phyloP scores from a whole-genome alignment of 2,888 invertebrate species.

The Scaptomyza cyrtandrae region DNA sequence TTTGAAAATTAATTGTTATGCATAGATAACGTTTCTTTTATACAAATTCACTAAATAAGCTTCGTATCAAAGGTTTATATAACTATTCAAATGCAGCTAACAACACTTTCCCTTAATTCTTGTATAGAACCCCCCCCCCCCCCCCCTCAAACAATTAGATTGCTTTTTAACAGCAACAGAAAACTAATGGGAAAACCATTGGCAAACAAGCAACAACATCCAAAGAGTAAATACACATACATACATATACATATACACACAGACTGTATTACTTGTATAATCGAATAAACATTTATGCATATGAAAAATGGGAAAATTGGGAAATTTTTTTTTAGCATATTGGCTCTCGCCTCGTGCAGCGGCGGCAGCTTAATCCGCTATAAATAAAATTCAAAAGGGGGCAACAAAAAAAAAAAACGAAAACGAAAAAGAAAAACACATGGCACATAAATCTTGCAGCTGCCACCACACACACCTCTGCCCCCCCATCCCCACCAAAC shows the following conservation, averaged over 20 bases:
- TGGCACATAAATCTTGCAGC: conserved; percentile 71
- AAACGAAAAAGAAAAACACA: conserved; percentile 37
- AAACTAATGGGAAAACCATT: conserved; percentile 30
- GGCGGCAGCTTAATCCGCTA: conserved; percentile 37
- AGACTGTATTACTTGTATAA: conserved; percentile 28
- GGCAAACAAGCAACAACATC: conserved; percentile 32
- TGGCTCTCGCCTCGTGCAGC: conserved; percentile 47
- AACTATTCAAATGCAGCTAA: too few species aligned
- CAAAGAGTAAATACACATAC: conserved; percentile 19
- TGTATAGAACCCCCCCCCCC: too few species aligned
- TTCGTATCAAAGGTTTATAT: too few species aligned
- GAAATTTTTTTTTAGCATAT: conserved; percentile 75
- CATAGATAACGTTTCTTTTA: too few species aligned
- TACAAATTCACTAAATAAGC: too few species aligned
- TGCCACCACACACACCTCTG: background rate
- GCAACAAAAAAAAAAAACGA: conserved; percentile 7
- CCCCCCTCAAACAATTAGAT: too few species aligned
- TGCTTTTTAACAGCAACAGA: too few species aligned
- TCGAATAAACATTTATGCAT: conserved; percentile 56
- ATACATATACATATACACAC: background rate
- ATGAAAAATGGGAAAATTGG: conserved; percentile 60
- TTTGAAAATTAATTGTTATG: too few species aligned
- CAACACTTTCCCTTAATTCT: too few species aligned
- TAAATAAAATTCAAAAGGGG: conserved; percentile 25
- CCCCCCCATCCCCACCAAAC: background rate